phyloP scores from a whole-genome alignment of 1,140 invertebrate genomes.

The Ditylenchus dipsaci region DNA sequence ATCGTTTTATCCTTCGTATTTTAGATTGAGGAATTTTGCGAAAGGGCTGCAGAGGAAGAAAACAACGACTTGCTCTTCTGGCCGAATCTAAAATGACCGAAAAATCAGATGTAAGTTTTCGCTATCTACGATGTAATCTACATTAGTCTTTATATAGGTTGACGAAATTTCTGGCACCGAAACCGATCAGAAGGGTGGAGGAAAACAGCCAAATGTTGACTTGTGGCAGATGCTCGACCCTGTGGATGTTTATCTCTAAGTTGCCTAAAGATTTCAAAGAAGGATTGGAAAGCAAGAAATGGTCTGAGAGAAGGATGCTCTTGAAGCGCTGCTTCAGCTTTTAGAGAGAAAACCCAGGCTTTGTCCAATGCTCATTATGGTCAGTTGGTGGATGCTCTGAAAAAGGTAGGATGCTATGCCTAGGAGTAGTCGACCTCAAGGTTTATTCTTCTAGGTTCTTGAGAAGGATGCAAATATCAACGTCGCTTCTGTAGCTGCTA shows the following conservation, averaged over 20 bases:
- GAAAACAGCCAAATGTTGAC: no score
- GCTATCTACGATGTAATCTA: no score
- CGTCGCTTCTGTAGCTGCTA: constrained; percentile 78
- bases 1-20: no score
- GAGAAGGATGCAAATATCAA: constrained; percentile 92
- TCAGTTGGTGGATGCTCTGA: constrained; percentile 73
- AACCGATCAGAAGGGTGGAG: no score
- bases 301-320: constrained; percentile 86
- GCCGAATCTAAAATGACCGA: no score
- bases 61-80: no score
- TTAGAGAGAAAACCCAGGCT: constrained; percentile 69
- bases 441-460: constrained; percentile 59
- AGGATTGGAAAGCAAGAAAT: constrained; percentile 70
- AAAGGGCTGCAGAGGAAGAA: no score
- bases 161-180: no score
- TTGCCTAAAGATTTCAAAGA: constrained; percentile 80
- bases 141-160: no score
- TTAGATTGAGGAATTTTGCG: no score
- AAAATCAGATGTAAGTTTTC: no score
- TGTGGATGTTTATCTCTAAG: constrained; percentile 83
- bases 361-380: constrained; percentile 65
- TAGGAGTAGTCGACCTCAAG: background rate
- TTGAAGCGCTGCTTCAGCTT: constrained; percentile 73
- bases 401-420: constrained; percentile 70
- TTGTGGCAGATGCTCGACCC: constrained; percentile 82